Percentiles rank a stretch among this genome's conserved stretches.
Evolutionary conservation across 1,140 invertebrate genomes (phyloP).

Genomic region (Drosophila elegans): DNA sequence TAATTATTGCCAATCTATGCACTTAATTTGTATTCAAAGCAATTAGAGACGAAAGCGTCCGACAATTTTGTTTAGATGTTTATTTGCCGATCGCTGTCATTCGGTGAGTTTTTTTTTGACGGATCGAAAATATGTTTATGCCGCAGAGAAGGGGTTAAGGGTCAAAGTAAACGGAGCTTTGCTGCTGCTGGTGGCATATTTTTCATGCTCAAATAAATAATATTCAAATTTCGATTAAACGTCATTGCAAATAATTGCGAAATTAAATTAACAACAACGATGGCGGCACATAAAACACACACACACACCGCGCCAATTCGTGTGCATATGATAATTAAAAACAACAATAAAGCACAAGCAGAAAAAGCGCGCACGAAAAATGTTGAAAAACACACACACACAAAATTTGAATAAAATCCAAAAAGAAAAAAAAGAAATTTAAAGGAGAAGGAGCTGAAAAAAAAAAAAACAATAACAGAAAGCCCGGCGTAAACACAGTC

Average conservation of each 20-base stretch:
- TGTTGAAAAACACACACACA: constrained; percentile 25
- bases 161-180: constrained; percentile 18
- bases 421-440: constrained; percentile 22
- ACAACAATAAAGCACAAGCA: constrained; percentile 47
- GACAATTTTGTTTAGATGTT: constrained; percentile 54
- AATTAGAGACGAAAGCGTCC: constrained; percentile 60
- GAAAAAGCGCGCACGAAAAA: constrained; percentile 24
- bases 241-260: constrained; percentile 72
- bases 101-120: constrained; percentile 13
- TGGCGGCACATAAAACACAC: constrained; percentile 22
- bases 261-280: constrained; percentile 63
- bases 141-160: constrained; percentile 1
- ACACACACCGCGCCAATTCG: constrained; percentile 32
- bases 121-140: constrained; percentile 16
- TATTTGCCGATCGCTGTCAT: constrained; percentile 21
- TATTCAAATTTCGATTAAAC: constrained; percentile 69
- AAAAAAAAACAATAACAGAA: constrained; percentile 31
- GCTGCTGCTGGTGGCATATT: constrained; percentile 23
- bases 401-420: constrained; percentile 38
- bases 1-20: constrained; percentile 70
- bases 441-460: constrained; percentile 21
- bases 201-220: constrained; percentile 70
- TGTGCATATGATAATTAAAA: constrained; percentile 78
- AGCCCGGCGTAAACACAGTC: constrained; percentile 73
- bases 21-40: constrained; percentile 74